A percentile compares a stretch with the other conserved stretches of the same genome.
phyloP scores from a whole-genome alignment of 2,797 vertebrate genomes.

The Propithecus deckenii region DNA sequence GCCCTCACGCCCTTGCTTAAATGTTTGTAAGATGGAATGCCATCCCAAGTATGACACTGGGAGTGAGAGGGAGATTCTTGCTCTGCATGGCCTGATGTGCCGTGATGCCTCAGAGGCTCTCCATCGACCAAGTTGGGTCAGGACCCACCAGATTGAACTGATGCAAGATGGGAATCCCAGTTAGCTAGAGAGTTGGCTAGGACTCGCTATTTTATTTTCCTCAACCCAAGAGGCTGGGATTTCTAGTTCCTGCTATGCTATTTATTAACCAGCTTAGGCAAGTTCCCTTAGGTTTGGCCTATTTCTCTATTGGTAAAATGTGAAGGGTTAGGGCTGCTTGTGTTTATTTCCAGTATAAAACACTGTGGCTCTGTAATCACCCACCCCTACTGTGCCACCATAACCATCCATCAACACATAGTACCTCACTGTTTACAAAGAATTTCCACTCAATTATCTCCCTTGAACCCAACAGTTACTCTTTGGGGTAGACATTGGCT shows the following conservation, averaged over 20 bases:
- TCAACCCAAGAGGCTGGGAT: not conserved
- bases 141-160: not conserved
- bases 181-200: not conserved
- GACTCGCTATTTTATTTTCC: not conserved
- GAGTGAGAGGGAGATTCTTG: not conserved
- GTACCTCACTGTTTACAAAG: not conserved
- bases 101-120: not conserved
- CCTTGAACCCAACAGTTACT: not conserved
- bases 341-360: not conserved
- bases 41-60: not conserved
- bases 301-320: not conserved
- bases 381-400: too few relatives aligned
- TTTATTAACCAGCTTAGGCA: not conserved
- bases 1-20: slow-evolving; percentile 64
- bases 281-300: not conserved
- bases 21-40: slow-evolving; percentile 58
- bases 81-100: not conserved
- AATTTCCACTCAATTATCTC: not conserved
- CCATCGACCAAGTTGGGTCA: not conserved
- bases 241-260: not conserved
- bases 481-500: not conserved
- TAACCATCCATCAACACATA: not conserved
- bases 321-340: not conserved
- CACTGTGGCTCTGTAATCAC: not conserved
- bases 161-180: not conserved